Conservation (phyloP, 2,113 vertebrate species). For the Sakesphorus luctuosus region DNA sequence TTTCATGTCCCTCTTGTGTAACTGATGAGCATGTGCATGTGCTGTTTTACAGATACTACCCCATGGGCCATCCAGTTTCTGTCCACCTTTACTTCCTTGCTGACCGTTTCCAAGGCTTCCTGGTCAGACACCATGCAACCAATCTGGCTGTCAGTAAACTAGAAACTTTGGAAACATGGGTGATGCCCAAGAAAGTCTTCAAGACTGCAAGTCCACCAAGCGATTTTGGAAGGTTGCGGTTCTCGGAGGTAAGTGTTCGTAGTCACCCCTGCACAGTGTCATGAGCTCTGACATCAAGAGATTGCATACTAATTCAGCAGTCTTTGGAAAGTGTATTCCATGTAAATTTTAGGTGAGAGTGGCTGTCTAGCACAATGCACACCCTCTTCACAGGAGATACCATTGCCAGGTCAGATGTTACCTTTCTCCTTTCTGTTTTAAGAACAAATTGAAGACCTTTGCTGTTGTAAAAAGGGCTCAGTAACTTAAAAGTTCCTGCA, state of each 20-base stretch:
- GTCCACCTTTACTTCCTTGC: constrained; percentile 96
- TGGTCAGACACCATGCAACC: constrained; percentile 91
- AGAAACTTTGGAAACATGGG: constrained; percentile 96
- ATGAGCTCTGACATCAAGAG: background rate
- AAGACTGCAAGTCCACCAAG: constrained; percentile 86
- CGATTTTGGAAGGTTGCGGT: constrained; percentile 91
- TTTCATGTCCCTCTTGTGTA: background rate
- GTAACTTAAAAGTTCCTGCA: background rate
- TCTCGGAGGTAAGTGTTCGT: constrained; percentile 83
- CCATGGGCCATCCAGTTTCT: constrained; percentile 92
- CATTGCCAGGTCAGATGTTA: background rate
- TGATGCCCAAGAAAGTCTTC: constrained; percentile 93
- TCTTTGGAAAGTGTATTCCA: background rate
- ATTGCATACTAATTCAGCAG: background rate
- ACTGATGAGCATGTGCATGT: background rate
- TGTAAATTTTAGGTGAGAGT: background rate
- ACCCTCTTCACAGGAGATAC: background rate
- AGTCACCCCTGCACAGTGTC: background rate
- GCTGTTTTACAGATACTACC: constrained; percentile 86
- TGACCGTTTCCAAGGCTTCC: constrained; percentile 96
- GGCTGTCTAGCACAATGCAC: background rate
- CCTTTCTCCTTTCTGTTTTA: background rate
- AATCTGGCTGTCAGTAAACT: constrained; percentile 96
- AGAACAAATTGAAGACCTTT: background rate
- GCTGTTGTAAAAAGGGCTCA: background rate